phyloP scores from a whole-genome alignment of 2,888 invertebrate species.

The Drosophila aldrichi region DNA sequence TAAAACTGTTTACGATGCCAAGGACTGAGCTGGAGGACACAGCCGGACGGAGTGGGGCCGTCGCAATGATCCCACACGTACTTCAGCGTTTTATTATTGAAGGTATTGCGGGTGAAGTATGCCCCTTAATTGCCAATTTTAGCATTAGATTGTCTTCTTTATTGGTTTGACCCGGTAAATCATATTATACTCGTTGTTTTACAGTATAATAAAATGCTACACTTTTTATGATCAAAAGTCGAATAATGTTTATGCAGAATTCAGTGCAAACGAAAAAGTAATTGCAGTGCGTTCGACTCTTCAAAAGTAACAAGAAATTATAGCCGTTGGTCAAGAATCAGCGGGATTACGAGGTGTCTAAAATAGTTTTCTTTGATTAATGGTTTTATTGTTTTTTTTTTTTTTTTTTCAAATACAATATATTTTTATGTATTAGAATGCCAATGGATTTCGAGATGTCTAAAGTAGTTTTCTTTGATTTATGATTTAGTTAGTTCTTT shows the following conservation, averaged over 20 bases:
- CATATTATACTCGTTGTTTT: background rate
- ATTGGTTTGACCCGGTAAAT: constrained; percentile 21
- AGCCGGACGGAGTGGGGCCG: background rate
- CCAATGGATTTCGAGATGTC: too few relatives aligned
- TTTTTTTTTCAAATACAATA: too few relatives aligned
- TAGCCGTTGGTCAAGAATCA: too few relatives aligned
- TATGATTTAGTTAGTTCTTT: too few relatives aligned
- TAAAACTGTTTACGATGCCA: constrained; percentile 52
- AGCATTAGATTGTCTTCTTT: constrained; percentile 40
- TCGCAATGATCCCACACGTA: constrained; percentile 43
- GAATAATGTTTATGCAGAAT: background rate
- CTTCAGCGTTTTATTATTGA: constrained; percentile 45
- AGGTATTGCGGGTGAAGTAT: constrained; percentile 24
- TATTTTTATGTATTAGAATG: too few relatives aligned
- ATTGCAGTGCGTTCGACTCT: background rate
- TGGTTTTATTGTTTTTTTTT: too few relatives aligned
- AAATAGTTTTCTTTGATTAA: too few relatives aligned
- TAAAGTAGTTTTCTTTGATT: too few relatives aligned
- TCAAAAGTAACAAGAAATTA: too few relatives aligned
- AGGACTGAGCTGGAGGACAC: constrained; percentile 17
- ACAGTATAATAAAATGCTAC: constrained; percentile 19
- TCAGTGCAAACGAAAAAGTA: background rate
- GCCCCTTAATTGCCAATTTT: constrained; percentile 48
- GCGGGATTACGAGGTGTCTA: too few relatives aligned
- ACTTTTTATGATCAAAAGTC: constrained; percentile 8